A percentile compares a stretch with the other conserved stretches of the same genome.
These are phyloP conservation scores for Tipula confusa DNA, from an alignment of 2,888 invertebrate species.

Conservation along the genomic window DNA sequence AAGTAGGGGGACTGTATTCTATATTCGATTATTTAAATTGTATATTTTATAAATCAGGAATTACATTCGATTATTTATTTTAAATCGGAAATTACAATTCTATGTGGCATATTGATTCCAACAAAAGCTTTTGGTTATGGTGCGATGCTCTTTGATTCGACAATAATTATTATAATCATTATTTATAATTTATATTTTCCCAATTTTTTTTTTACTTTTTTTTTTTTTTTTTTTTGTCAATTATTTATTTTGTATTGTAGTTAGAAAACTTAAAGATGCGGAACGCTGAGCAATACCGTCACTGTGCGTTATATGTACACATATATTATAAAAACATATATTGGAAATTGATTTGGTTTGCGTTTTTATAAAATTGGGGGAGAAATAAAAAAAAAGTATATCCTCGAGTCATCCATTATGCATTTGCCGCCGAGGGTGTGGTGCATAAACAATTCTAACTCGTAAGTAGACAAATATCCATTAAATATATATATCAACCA, in stretches of 20 bases:
- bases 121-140: not conserved
- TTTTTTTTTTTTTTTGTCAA: not conserved
- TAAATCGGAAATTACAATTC: slow-evolving; percentile 4
- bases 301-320: not conserved
- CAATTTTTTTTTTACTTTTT: not conserved
- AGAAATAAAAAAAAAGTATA: not conserved
- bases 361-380: not conserved
- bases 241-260: not conserved
- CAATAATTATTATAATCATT: not conserved
- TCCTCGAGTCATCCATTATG: not conserved
- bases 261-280: not conserved
- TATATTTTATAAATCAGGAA: not conserved
- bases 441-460: too few species aligned
- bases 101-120: slow-evolving; percentile 6
- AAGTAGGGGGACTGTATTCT: too few species aligned
- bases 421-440: not conserved
- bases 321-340: not conserved
- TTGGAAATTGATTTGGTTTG: not conserved
- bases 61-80: not conserved
- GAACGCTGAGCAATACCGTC: not conserved
- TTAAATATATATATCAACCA: too few species aligned
- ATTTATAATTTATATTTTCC: not conserved
- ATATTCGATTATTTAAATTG: too few species aligned
- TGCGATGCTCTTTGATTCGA: not conserved
- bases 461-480: too few species aligned